Evolutionary conservation across 2,113 vertebrate genomes (phyloP), one percentile per base, ranked within the genome.

Genomic region (Calidris pugnax): DNA sequence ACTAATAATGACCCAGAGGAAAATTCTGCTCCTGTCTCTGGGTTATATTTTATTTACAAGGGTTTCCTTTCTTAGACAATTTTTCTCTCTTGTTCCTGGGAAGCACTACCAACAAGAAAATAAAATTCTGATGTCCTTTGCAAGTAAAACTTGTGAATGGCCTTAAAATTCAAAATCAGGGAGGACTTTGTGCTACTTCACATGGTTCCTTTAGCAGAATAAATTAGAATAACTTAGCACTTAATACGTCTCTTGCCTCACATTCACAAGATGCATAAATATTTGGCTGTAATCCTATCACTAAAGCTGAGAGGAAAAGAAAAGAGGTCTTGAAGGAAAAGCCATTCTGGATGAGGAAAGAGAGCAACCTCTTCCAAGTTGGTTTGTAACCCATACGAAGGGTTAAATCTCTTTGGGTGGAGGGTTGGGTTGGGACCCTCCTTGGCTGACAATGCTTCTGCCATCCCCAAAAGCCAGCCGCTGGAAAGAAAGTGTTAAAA

Each of bases 1-100:
- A 96, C 97, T 98, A 97, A 98, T 98, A 98, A 98, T 97, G 97
- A 98, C 97, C 98, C 98, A 98, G 94, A 98, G 97, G 97, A 98
- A 98, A 97, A 97, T 97, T 95, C 96, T 96, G 84, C 91, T 96
- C 85, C 97, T 98, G 96, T 97, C 94, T 97, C 91, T 95, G 97
- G 96, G 97, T 97, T 97, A 97, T 98, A 97, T 98, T 98, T 98
- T 98, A 98, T 98, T 98, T 98, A 98, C 96, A 93, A 97, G 96
- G 84, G 51, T 95, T 97, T 97, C 35, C 67, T 95, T 97, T 91
- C 94, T 97, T 94, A 87, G 96, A 84, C 26, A 22, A 77, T 93
- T 95, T 91, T 91, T 89, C 39, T 66, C 33, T 86, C 64, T 78
- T 2, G 0, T 91, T 97, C 68, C 85, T 88, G 64, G 39, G 56